Evolutionary conservation across 92 coral and sea anemone species (phyloP).

Genomic region (Nematostella vectensis): DNA sequence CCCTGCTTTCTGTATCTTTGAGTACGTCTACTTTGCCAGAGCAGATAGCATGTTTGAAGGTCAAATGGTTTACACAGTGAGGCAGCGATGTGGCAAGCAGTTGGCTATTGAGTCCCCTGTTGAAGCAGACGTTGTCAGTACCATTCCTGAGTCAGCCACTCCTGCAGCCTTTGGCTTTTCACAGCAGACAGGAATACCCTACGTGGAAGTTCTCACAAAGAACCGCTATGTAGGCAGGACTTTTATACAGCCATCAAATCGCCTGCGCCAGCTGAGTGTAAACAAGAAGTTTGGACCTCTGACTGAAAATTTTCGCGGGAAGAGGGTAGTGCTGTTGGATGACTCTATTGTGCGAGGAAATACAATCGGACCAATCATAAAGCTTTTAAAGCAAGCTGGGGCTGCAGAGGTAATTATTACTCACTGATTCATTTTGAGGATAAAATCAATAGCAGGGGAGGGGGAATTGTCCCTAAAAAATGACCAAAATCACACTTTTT

Average conservation of each 20-base stretch:
- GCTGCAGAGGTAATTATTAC: constrained; percentile 66
- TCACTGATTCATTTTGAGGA: background rate
- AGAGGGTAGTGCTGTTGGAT: constrained; percentile 80
- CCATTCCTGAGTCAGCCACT: constrained; percentile 95
- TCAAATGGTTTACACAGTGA: constrained; percentile 88
- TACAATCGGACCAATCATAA: constrained; percentile 87
- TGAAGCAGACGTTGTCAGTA: constrained; percentile 92
- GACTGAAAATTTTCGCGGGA: constrained; percentile 75
- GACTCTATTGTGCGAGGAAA: constrained; percentile 98
- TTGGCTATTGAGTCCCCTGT: constrained; percentile 85
- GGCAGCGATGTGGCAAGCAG: constrained; percentile 81
- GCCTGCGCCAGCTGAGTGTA: constrained; percentile 87
- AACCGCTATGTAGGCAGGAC: constrained; percentile 98
- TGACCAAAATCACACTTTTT: too few relatives aligned
- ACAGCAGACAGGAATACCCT: constrained; percentile 66
- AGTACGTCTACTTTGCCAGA: constrained; percentile 95
- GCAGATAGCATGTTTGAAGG: constrained; percentile 94
- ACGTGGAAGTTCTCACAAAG: constrained; percentile 87
- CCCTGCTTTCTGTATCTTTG: constrained; percentile 89
- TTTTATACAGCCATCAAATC: constrained; percentile 80
- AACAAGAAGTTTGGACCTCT: constrained; percentile 98
- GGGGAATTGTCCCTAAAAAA: too few relatives aligned
- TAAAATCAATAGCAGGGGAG: too few relatives aligned
- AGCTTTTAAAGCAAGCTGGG: constrained; percentile 84
- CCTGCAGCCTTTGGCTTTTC: constrained; percentile 94